Conservation (phyloP, 2,888 invertebrate species). For the Drosophila paramelanica region DNA sequence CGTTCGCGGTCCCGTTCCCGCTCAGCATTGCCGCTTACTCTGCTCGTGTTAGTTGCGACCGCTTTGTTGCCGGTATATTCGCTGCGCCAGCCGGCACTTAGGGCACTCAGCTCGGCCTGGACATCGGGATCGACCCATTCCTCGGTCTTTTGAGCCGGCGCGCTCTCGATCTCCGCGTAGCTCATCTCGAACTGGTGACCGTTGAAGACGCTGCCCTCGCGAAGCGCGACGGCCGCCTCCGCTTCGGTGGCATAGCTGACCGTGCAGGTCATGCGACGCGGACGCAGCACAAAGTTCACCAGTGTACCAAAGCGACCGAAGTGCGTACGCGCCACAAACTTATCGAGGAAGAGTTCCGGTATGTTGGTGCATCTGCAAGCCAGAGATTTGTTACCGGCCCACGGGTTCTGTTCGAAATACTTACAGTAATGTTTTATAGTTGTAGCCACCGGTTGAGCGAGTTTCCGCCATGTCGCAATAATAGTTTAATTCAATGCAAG, state of each 20-base stretch:
- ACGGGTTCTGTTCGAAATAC: conserved; percentile 11
- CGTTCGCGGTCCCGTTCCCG: conserved; percentile 9
- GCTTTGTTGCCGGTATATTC: conserved; percentile 22
- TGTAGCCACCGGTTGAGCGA: conserved; percentile 28
- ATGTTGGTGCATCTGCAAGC: conserved; percentile 86
- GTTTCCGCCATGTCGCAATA: conserved; percentile 40
- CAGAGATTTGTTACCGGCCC: not conserved
- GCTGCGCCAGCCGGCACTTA: conserved; percentile 78
- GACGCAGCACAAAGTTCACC: conserved; percentile 88
- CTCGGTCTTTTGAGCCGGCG: conserved; percentile 81
- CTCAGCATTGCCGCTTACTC: not conserved
- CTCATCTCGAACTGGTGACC: conserved; percentile 88
- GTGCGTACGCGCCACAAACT: conserved; percentile 87
- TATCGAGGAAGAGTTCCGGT: conserved; percentile 88
- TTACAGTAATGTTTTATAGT: conserved; percentile 63
- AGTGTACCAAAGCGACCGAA: conserved; percentile 91
- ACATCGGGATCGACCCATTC: conserved; percentile 88
- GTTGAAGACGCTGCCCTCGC: conserved; percentile 87
- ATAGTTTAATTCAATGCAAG: not conserved
- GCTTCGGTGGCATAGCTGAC: conserved; percentile 89
- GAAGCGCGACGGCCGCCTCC: conserved; percentile 87
- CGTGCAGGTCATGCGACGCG: conserved; percentile 88
- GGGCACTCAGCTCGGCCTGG: conserved; percentile 89
- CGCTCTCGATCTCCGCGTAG: conserved; percentile 86
- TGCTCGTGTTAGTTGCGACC: conserved; percentile 9